These are phyloP conservation scores for Masnerella sp. DNA, from an alignment of 2,888 invertebrate genomes.

Conservation along the genomic window DNA sequence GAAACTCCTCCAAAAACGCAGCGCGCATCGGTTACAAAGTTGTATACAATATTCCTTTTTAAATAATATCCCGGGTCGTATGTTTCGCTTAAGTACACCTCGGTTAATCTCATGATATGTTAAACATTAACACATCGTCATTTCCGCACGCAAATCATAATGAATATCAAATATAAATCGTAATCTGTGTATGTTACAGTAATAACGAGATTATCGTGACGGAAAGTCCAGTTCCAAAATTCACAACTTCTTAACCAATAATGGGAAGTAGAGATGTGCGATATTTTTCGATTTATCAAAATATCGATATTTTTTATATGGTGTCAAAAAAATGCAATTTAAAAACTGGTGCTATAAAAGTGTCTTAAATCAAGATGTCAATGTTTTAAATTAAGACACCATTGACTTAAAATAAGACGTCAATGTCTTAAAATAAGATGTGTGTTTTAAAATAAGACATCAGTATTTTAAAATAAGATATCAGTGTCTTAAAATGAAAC, in stretches of 20 bases:
- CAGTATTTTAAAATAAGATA: too few species aligned
- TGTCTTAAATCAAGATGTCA: too few species aligned
- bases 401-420: too few species aligned
- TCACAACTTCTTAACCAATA: background rate
- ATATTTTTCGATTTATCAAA: background rate
- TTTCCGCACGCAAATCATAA: conserved; percentile 40
- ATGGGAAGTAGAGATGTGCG: background rate
- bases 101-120: conserved; percentile 42
- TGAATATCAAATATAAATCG: conserved; percentile 42
- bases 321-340: too few species aligned
- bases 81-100: conserved; percentile 26
- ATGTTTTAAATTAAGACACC: too few species aligned
- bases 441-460: too few species aligned
- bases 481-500: too few species aligned
- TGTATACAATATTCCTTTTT: conserved; percentile 13
- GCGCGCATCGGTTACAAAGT: conserved; percentile 28
- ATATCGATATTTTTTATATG: too few species aligned
- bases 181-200: conserved; percentile 37
- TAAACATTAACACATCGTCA: conserved; percentile 48
- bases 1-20: conserved; percentile 4
- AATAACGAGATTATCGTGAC: conserved; percentile 37
- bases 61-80: conserved; percentile 1
- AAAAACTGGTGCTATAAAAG: too few species aligned
- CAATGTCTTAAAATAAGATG: too few species aligned
- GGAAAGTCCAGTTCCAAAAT: conserved; percentile 30